Conservation (phyloP, 2,888 invertebrate species). For the Atrina japonica region DNA sequence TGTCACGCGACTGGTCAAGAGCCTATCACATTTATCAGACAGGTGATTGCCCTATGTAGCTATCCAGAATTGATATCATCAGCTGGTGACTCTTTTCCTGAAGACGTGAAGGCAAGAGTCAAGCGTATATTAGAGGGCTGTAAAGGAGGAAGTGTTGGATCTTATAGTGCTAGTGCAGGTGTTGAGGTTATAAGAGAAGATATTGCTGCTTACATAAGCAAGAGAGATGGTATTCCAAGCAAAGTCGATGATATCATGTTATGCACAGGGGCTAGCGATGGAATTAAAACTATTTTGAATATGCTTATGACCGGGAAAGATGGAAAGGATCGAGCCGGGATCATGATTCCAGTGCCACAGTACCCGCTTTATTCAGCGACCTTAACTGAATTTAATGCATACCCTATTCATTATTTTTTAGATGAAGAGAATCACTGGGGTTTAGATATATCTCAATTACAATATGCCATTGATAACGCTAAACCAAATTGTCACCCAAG, state of each 20-base stretch:
- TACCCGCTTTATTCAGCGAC: constrained; percentile 99
- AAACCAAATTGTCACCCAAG: constrained; percentile 86
- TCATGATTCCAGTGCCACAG: constrained; percentile 99
- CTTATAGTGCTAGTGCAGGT: constrained; percentile 88
- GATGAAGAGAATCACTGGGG: constrained; percentile 95
- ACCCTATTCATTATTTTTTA: constrained; percentile 84
- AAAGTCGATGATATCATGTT: constrained; percentile 91
- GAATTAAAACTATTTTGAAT: constrained; percentile 92
- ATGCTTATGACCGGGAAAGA: constrained; percentile 81
- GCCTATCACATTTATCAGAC: constrained; percentile 97
- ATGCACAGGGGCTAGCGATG: constrained; percentile 94
- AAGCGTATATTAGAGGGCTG: constrained; percentile 85
- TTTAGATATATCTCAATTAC: constrained; percentile 89
- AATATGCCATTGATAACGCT: constrained; percentile 87
- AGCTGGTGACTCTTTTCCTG: constrained; percentile 85
- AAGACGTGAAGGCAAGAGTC: constrained; percentile 90
- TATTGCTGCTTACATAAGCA: constrained; percentile 91
- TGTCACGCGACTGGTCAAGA: constrained; percentile 98
- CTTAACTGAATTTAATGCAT: constrained; percentile 93
- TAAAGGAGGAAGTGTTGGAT: constrained; percentile 88
- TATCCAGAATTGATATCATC: constrained; percentile 85
- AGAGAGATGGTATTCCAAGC: constrained; percentile 87
- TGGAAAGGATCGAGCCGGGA: constrained; percentile 85
- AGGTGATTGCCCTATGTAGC: constrained; percentile 90
- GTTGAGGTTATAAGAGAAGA: constrained; percentile 93